A percentile compares a stretch with the other conserved stretches of the same genome.
phyloP scores from a whole-genome alignment of 2,797 vertebrate genomes.

The Danio tinwini region DNA sequence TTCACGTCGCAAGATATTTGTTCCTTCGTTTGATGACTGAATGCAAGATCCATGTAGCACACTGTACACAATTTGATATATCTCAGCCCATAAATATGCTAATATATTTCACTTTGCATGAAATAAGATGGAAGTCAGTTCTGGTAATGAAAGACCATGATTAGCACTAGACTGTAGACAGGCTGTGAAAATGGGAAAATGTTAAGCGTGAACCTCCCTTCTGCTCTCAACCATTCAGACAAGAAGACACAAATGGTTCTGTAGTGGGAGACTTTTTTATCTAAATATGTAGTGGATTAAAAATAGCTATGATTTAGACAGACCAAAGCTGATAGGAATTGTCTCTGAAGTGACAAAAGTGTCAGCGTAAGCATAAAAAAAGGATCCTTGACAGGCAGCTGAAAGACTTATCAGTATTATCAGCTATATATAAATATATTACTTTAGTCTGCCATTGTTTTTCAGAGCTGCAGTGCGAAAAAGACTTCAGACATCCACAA shows the following conservation, averaged over 20 bases:
- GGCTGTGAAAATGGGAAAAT: constrained; percentile 48
- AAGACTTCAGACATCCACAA: constrained; percentile 58
- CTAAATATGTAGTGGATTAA: constrained; percentile 39
- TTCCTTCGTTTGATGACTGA: constrained; percentile 57
- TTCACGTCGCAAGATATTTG: constrained; percentile 65
- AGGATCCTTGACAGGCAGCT: constrained; percentile 15
- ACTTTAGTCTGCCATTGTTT: neutral
- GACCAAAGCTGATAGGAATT: constrained; percentile 35
- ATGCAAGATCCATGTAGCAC: constrained; percentile 58
- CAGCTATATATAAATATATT: constrained; percentile 6
- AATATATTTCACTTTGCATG: constrained; percentile 60
- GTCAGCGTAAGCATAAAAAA: neutral
- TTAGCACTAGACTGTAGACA: constrained; percentile 48
- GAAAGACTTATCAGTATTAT: constrained; percentile 16
- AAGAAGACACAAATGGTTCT: constrained; percentile 18
- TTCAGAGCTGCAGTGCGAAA: constrained; percentile 13
- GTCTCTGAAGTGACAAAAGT: constrained; percentile 13
- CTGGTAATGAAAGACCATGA: constrained; percentile 59
- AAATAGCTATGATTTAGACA: constrained; percentile 27
- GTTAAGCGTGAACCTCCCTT: constrained; percentile 49
- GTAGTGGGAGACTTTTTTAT: constrained; percentile 39
- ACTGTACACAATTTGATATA: constrained; percentile 63
- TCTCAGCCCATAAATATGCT: constrained; percentile 66
- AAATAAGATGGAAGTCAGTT: constrained; percentile 59
- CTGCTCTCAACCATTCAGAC: constrained; percentile 39